Conservation (phyloP, 2,113 vertebrate species). For the Sturnus vulgaris region DNA sequence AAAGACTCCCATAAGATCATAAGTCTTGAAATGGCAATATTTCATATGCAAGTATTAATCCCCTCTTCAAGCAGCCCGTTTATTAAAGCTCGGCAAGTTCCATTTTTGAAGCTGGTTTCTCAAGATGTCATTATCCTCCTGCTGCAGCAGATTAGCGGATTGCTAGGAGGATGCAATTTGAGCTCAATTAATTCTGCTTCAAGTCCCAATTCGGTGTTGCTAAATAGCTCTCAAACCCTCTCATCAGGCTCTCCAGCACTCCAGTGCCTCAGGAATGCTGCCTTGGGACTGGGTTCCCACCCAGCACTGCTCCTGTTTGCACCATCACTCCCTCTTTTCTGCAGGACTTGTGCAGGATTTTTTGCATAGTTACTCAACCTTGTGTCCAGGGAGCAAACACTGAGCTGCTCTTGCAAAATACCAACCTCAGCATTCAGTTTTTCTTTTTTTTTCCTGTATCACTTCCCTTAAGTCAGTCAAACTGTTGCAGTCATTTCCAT, state of each 20-base stretch:
- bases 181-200: slow-evolving; percentile 77
- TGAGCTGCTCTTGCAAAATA: neutral
- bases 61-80: slow-evolving; percentile 28
- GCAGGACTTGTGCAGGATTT: neutral
- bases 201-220: slow-evolving; percentile 59
- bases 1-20: neutral
- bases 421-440: neutral
- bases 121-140: slow-evolving; percentile 72
- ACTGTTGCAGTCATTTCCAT: neutral
- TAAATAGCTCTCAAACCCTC: slow-evolving; percentile 59
- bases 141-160: slow-evolving; percentile 70
- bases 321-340: neutral
- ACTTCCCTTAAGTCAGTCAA: neutral
- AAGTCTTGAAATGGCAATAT: neutral
- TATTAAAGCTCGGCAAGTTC: slow-evolving; percentile 35
- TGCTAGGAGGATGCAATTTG: slow-evolving; percentile 72
- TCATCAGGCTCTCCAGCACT: neutral
- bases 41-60: slow-evolving; percentile 48
- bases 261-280: neutral
- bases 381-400: neutral
- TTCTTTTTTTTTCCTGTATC: neutral
- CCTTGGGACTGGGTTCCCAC: neutral
- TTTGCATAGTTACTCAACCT: neutral
- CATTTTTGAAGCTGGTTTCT: slow-evolving; percentile 38
- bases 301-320: neutral